Conservation (phyloP, 2,113 vertebrate genomes). For the Connochaetes taurinus region DNA sequence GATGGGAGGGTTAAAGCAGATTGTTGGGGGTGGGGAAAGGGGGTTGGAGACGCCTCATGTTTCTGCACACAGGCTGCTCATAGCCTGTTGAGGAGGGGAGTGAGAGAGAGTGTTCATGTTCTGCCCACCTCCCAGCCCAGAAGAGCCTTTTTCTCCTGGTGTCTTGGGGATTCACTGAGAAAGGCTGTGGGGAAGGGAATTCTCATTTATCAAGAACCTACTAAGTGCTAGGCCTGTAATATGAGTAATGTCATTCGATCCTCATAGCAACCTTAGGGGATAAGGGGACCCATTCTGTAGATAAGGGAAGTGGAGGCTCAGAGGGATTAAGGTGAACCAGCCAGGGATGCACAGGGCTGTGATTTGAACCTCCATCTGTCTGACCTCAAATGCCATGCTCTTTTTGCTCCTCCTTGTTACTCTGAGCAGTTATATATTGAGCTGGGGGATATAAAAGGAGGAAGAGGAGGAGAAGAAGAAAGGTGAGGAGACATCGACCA, state of each 20-base stretch:
- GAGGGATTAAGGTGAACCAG: neutral
- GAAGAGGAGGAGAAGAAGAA: neutral
- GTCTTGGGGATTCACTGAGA: neutral
- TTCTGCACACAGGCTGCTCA: slow-evolving; percentile 67
- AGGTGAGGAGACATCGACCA: neutral
- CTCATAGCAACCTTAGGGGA: neutral
- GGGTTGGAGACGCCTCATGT: slow-evolving; percentile 66
- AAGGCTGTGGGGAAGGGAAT: neutral
- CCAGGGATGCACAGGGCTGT: neutral
- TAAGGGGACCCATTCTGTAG: neutral
- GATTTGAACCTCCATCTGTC: neutral
- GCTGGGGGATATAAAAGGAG: neutral
- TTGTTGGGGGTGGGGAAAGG: slow-evolving; percentile 61
- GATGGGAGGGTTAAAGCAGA: slow-evolving; percentile 72
- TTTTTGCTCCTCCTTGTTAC: neutral
- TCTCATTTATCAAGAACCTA: neutral
- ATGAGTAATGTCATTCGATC: neutral
- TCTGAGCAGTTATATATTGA: neutral
- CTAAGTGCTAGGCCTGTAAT: neutral
- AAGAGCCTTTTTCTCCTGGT: neutral
- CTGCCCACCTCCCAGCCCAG: neutral
- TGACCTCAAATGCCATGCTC: neutral
- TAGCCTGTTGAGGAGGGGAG: slow-evolving; percentile 5
- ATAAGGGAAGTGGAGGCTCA: neutral
- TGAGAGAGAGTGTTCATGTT: neutral